A percentile compares a stretch with the other conserved stretches of the same genome.
phyloP scores from a whole-genome alignment of 30 jellyfish, hydroid and myxozoan species.

The Hydra vulgaris region DNA sequence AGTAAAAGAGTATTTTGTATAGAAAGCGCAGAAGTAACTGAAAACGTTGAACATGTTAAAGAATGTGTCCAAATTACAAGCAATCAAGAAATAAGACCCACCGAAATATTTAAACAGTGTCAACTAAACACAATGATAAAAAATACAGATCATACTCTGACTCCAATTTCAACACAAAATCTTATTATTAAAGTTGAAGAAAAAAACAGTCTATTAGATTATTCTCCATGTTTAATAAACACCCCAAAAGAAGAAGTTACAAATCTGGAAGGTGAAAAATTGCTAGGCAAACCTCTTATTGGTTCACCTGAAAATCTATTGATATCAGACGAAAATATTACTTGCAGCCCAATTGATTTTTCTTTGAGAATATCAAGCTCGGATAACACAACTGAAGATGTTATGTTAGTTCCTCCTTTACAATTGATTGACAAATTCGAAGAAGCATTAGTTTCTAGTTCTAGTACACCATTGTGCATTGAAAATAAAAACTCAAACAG shows the following conservation, averaged over 20 bases:
- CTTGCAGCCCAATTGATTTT: conserved; percentile 9
- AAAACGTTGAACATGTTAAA: not conserved
- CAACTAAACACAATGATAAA: not conserved
- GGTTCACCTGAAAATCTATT: conserved; percentile 15
- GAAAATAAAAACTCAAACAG: not conserved
- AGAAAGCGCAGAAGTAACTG: not conserved
- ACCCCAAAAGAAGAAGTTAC: not conserved
- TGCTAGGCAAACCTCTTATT: conserved; percentile 10
- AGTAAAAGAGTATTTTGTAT: not conserved
- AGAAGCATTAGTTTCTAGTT: conserved; percentile 4
- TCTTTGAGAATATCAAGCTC: conserved; percentile 27
- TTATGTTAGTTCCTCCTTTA: conserved; percentile 26
- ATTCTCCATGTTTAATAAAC: conserved; percentile 8
- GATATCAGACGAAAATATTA: conserved; percentile 4
- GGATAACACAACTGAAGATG: not conserved
- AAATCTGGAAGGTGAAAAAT: not conserved
- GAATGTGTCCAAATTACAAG: not conserved
- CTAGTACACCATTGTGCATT: not conserved
- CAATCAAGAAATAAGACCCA: not conserved
- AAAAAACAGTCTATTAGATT: not conserved
- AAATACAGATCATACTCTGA: not conserved
- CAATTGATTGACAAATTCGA: conserved; percentile 11
- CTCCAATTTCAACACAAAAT: not conserved
- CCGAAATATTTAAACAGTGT: not conserved
- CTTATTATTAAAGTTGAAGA: not conserved